Conservation (phyloP, 2,113 vertebrate genomes). For the Psephotus haematonotus region DNA sequence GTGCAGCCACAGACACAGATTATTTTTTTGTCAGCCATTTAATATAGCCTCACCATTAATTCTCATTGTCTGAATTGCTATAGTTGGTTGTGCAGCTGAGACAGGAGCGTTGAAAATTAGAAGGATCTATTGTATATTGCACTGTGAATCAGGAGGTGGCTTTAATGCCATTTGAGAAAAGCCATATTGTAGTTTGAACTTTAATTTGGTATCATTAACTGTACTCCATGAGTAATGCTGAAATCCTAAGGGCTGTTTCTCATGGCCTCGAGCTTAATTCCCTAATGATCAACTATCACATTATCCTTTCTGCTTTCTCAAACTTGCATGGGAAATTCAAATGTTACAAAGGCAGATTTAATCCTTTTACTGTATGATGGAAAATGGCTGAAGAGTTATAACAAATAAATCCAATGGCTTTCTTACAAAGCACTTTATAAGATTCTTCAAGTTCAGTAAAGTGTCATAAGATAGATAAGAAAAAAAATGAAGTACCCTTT, state of each 20-base stretch:
- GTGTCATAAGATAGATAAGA: background rate
- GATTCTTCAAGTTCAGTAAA: background rate
- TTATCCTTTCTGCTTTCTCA: slow-evolving; percentile 7
- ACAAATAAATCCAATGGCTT: background rate
- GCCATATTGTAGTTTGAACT: background rate
- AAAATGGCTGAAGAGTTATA: background rate
- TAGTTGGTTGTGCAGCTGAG: background rate
- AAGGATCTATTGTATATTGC: background rate
- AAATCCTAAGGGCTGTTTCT: slow-evolving; percentile 23
- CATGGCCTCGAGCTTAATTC: background rate
- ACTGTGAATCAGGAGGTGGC: background rate
- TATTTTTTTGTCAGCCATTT: background rate
- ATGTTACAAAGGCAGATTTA: background rate
- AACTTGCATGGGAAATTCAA: background rate
- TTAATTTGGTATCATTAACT: slow-evolving; percentile 8
- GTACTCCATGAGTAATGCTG: background rate
- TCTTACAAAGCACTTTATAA: background rate
- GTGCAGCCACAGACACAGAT: background rate
- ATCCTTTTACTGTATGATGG: background rate
- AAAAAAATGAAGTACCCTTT: background rate
- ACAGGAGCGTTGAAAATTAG: background rate
- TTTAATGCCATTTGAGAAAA: slow-evolving; percentile 32
- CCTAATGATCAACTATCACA: background rate
- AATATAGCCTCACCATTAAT: background rate
- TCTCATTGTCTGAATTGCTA: background rate